Evolutionary conservation across 2,797 vertebrate species (phyloP).

Genomic region (Melanogrammus aeglefinus): DNA sequence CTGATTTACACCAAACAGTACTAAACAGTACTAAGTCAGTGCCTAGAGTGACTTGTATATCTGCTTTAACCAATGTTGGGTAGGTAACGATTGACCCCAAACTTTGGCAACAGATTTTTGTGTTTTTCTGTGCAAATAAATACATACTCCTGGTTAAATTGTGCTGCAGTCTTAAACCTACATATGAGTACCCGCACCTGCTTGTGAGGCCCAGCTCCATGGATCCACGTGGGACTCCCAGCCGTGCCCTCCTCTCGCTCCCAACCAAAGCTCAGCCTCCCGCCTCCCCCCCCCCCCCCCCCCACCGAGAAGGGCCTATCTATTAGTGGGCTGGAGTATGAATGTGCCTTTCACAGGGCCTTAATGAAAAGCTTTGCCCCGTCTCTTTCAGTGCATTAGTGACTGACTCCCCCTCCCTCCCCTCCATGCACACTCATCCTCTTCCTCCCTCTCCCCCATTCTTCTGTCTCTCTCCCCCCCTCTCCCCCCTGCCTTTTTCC

Average conservation of each 20-base stretch:
- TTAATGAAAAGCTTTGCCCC: slow-evolving; percentile 93
- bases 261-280: slow-evolving; percentile 32
- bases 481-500: slow-evolving; percentile 39
- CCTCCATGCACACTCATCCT: slow-evolving; percentile 31
- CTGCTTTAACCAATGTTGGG: no score
- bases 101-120: not conserved
- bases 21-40: no score
- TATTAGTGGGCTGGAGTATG: slow-evolving; percentile 88
- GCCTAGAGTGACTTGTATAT: no score
- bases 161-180: not conserved
- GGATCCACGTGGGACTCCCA: not conserved
- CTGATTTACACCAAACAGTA: no score
- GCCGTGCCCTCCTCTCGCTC: slow-evolving; percentile 27
- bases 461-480: slow-evolving; percentile 54
- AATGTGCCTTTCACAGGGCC: slow-evolving; percentile 87
- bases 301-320: slow-evolving; percentile 83
- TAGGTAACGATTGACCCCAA: no score
- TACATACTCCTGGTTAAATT: not conserved
- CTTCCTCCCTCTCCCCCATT: slow-evolving; percentile 52
- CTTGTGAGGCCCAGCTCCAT: not conserved
- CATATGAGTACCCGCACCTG: not conserved
- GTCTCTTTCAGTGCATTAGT: slow-evolving; percentile 79
- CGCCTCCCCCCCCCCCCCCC: slow-evolving; percentile 66
- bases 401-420: slow-evolving; percentile 63
- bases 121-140: not conserved